Evolutionary conservation across 2,113 vertebrate genomes (phyloP).

Genomic region (Amphiprion ocellaris): DNA sequence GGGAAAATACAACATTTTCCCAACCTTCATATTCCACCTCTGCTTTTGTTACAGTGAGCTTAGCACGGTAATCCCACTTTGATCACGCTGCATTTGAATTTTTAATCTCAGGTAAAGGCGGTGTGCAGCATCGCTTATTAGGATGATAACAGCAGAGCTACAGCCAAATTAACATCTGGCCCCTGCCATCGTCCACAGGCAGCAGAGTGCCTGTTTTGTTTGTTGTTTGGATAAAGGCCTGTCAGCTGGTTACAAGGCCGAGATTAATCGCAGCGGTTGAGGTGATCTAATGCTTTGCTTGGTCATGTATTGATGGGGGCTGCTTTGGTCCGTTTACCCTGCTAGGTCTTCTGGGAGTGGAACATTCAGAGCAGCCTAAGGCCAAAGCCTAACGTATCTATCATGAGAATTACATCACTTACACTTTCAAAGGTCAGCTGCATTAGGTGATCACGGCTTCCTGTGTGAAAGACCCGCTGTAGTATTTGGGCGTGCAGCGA

Average conservation of each 20-base stretch:
- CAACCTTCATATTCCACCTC: slow-evolving; percentile 40
- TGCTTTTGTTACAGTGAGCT: slow-evolving; percentile 57
- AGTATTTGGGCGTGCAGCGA: background rate
- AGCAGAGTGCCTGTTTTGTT: slow-evolving; percentile 43
- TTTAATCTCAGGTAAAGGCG: slow-evolving; percentile 70
- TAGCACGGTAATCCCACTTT: slow-evolving; percentile 69
- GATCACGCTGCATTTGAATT: slow-evolving; percentile 58
- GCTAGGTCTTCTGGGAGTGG: slow-evolving; percentile 61
- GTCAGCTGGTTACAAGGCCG: slow-evolving; percentile 54
- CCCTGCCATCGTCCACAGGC: slow-evolving; percentile 16
- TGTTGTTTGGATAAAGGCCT: slow-evolving; percentile 61
- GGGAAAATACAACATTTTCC: slow-evolving; percentile 41
- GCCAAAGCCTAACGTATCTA: slow-evolving; percentile 65
- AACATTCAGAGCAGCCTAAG: slow-evolving; percentile 66
- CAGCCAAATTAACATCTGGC: slow-evolving; percentile 52
- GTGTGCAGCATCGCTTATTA: slow-evolving; percentile 42
- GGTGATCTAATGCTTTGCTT: slow-evolving; percentile 51
- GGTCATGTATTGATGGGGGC: slow-evolving; percentile 67
- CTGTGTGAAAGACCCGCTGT: slow-evolving; percentile 41
- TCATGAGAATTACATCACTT: slow-evolving; percentile 68
- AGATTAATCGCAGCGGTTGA: slow-evolving; percentile 61
- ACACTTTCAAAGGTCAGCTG: slow-evolving; percentile 58
- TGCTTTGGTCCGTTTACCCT: slow-evolving; percentile 69
- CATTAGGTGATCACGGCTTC: slow-evolving; percentile 48
- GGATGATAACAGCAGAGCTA: slow-evolving; percentile 24